phyloP scores from a whole-genome alignment of 2,888 invertebrate species.

The Diplolepis rosae region DNA sequence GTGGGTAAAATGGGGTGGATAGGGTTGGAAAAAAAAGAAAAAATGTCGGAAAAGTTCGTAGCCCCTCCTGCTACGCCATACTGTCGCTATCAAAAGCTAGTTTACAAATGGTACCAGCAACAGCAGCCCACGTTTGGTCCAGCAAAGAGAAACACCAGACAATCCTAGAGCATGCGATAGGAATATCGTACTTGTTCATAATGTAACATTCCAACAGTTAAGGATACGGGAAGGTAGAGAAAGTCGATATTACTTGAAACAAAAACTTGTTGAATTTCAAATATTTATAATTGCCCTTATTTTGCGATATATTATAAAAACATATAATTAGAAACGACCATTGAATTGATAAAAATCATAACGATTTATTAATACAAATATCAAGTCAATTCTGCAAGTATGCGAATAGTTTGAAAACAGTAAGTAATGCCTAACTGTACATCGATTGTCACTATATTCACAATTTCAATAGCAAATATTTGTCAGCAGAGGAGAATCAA shows the following conservation, averaged over 20 bases:
- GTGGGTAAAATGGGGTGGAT: slow-evolving; percentile 22
- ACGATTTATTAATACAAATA: too few species aligned
- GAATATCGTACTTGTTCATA: slow-evolving; percentile 14
- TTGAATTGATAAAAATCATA: too few species aligned
- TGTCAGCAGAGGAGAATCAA: neutral
- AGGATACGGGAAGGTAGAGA: neutral
- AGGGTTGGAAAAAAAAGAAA: slow-evolving; percentile 26
- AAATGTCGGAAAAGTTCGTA: slow-evolving; percentile 47
- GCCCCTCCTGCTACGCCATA: slow-evolving; percentile 52
- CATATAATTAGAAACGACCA: too few species aligned
- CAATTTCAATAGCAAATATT: slow-evolving; percentile 6
- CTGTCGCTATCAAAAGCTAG: slow-evolving; percentile 63
- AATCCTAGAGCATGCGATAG: slow-evolving; percentile 17
- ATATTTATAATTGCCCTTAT: too few species aligned
- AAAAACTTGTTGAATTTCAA: neutral
- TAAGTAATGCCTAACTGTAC: neutral
- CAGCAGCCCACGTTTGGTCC: slow-evolving; percentile 33
- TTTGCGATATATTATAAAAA: too few species aligned
- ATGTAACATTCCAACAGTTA: neutral
- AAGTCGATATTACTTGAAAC: neutral
- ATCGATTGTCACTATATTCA: neutral
- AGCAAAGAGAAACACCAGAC: slow-evolving; percentile 21
- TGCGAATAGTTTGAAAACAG: neutral
- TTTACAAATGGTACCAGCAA: slow-evolving; percentile 59
- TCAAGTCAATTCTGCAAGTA: neutral